A percentile compares a stretch with the other conserved stretches of the same genome.
Conservation (phyloP, 1,140 invertebrate genomes). For the Neodiprion fabricii region DNA sequence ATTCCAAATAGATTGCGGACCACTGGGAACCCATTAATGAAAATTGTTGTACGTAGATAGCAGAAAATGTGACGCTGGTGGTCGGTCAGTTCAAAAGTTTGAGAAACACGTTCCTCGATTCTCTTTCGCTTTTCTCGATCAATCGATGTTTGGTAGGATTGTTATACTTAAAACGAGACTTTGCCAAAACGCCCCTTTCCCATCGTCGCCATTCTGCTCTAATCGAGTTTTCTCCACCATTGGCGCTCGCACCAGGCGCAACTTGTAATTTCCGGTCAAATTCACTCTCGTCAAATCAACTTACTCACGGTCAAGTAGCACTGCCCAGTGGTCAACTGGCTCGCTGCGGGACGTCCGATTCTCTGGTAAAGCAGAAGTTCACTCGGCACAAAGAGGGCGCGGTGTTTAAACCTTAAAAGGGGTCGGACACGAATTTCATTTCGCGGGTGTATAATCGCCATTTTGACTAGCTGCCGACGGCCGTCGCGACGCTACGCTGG, state of each 20-base stretch:
- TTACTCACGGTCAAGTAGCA: slow-evolving; percentile 57
- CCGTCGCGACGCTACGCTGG: background rate
- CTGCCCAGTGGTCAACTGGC: slow-evolving; percentile 57
- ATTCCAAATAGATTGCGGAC: too few relatives aligned
- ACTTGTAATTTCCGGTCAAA: background rate
- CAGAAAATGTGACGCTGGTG: too few relatives aligned
- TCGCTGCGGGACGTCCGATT: slow-evolving; percentile 45
- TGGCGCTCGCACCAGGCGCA: slow-evolving; percentile 23
- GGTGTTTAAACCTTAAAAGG: background rate
- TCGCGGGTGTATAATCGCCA: background rate
- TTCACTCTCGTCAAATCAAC: slow-evolving; percentile 40
- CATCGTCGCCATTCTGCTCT: background rate
- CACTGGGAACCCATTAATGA: too few relatives aligned
- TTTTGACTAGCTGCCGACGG: background rate
- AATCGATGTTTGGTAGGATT: too few relatives aligned
- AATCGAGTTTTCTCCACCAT: slow-evolving; percentile 30
- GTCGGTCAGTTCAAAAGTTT: too few relatives aligned
- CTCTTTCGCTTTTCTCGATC: too few relatives aligned
- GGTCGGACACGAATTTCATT: background rate
- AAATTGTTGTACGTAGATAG: too few relatives aligned
- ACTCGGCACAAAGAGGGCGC: background rate
- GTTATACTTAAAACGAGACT: too few relatives aligned
- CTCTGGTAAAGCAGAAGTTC: slow-evolving; percentile 32
- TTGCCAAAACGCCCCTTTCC: too few relatives aligned
- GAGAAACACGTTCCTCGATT: too few relatives aligned